phyloP scores from a whole-genome alignment of 2,888 invertebrate species.

The Bruchidius siliquastri region DNA sequence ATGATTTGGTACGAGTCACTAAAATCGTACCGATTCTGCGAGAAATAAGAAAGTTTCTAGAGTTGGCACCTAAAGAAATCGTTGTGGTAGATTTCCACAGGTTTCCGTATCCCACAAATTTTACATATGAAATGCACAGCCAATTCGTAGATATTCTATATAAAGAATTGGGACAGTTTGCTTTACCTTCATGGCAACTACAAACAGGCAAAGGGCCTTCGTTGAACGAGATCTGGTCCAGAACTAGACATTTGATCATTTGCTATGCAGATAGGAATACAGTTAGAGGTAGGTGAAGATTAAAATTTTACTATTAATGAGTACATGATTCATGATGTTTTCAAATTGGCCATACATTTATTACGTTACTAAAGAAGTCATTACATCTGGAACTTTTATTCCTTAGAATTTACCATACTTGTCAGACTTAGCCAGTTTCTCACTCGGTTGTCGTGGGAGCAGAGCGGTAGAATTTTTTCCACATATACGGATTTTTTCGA shows the following conservation, averaged over 20 bases:
- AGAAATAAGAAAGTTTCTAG: conserved; percentile 65
- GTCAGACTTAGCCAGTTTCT: too few relatives aligned
- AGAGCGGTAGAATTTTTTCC: too few relatives aligned
- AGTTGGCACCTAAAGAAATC: conserved; percentile 63
- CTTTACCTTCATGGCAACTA: conserved; percentile 48
- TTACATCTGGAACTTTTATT: too few relatives aligned
- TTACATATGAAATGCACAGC: conserved; percentile 44
- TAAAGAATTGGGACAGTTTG: conserved; percentile 52
- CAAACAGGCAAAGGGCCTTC: conserved; percentile 51
- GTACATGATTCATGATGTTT: neutral
- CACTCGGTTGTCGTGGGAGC: too few relatives aligned
- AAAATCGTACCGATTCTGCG: conserved; percentile 62
- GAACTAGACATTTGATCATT: conserved; percentile 55
- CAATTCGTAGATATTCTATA: conserved; percentile 51
- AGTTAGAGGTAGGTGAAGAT: conserved; percentile 44
- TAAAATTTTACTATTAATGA: neutral
- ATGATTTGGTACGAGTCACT: conserved; percentile 65
- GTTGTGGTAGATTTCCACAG: conserved; percentile 79
- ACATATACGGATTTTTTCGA: too few relatives aligned
- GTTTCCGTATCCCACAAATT: conserved; percentile 56
- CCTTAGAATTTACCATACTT: too few relatives aligned
- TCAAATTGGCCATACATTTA: too few relatives aligned
- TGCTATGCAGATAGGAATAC: conserved; percentile 54
- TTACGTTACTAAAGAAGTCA: too few relatives aligned
- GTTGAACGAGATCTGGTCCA: conserved; percentile 55